Percentiles rank a stretch among this genome's conserved stretches.
Evolutionary conservation across 2,797 vertebrate species (phyloP).

Genomic region (Okamejei kenojei): DNA sequence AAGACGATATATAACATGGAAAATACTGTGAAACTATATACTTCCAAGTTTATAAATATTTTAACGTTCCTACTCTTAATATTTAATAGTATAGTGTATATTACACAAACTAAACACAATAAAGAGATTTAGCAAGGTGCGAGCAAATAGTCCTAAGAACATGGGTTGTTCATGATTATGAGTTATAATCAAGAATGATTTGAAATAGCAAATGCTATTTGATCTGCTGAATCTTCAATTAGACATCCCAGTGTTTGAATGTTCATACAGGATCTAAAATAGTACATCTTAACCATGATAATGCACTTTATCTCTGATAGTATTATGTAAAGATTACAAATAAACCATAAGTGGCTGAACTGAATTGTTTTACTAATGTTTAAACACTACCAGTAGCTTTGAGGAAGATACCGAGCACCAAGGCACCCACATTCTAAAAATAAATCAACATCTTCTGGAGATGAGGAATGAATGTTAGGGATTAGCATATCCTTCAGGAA

Average conservation of each 20-base stretch:
- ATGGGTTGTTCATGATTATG: neutral
- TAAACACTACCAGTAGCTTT: neutral
- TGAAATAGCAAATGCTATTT: neutral
- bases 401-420: neutral
- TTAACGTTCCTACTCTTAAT: constrained; percentile 11
- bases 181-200: neutral
- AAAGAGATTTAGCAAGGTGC: neutral
- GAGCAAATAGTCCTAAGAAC: neutral
- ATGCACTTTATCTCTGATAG: neutral
- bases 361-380: neutral
- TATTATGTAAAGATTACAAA: no score
- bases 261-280: neutral
- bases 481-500: no score
- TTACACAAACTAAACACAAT: neutral
- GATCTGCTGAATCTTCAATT: neutral
- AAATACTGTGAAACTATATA: constrained; percentile 29
- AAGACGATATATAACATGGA: neutral
- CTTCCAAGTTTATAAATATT: constrained; percentile 14
- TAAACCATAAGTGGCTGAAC: neutral
- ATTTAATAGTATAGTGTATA: constrained; percentile 20
- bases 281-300: neutral
- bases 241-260: no score
- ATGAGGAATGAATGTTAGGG: neutral
- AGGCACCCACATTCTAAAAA: neutral
- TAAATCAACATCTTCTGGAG: neutral